A percentile compares a stretch with the other conserved stretches of the same genome.
Evolutionary conservation across 2,797 vertebrate species (phyloP).

Genomic region (Pteronotus mesoamericanus): DNA sequence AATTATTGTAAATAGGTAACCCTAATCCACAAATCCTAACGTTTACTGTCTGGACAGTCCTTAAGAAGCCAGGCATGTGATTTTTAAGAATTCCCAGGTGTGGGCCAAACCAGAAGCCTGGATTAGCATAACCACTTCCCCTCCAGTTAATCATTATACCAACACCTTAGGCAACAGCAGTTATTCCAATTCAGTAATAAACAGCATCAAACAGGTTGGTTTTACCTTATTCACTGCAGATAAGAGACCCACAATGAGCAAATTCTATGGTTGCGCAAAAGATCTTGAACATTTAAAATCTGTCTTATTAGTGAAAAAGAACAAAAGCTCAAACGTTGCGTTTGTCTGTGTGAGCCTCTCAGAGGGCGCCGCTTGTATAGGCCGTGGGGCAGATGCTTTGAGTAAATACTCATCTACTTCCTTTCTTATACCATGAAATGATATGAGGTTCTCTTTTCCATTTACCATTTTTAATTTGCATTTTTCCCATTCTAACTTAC

Average conservation of each 20-base stretch:
- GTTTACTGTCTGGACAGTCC: slow-evolving; percentile 47
- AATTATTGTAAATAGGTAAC: slow-evolving; percentile 48
- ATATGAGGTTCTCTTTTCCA: background rate
- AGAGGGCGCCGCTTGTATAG: background rate
- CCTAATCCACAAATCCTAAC: slow-evolving; percentile 10
- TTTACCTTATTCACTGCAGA: slow-evolving; percentile 32
- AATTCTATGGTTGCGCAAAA: background rate
- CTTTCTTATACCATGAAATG: background rate
- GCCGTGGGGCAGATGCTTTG: background rate
- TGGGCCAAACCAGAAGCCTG: slow-evolving; percentile 64
- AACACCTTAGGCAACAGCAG: slow-evolving; percentile 45
- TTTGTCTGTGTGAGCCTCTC: background rate
- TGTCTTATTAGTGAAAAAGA: background rate
- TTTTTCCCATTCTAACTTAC: background rate
- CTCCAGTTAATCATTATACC: slow-evolving; percentile 59
- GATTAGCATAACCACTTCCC: slow-evolving; percentile 56
- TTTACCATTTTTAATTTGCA: background rate
- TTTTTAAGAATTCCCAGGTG: slow-evolving; percentile 45
- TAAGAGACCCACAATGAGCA: background rate
- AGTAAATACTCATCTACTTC: background rate
- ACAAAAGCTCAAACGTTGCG: background rate
- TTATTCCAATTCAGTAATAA: slow-evolving; percentile 10
- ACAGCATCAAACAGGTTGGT: slow-evolving; percentile 2
- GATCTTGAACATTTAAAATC: background rate
- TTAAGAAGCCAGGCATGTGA: slow-evolving; percentile 28